A percentile compares a stretch with the other conserved stretches of the same genome.
phyloP scores from a whole-genome alignment of 2,113 vertebrate species.

The Tupaia chinensis region DNA sequence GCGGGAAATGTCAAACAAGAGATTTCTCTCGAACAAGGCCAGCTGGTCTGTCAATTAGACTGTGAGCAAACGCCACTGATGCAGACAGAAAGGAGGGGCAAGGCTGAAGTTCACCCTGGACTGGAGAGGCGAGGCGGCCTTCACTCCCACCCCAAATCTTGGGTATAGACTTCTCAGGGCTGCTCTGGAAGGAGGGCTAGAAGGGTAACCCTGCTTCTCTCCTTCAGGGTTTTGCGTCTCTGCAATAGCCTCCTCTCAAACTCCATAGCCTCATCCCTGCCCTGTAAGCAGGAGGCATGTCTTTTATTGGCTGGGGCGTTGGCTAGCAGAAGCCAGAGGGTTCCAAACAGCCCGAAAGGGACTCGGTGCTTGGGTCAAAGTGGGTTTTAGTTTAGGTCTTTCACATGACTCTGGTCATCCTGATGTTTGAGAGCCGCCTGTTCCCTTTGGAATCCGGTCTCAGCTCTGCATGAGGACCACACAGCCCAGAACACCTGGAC shows the following conservation, averaged over 20 bases:
- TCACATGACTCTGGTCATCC: not conserved
- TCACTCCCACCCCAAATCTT: not conserved
- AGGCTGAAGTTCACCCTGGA: rapidly evolving
- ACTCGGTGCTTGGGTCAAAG: not conserved
- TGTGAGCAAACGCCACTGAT: rapidly evolving
- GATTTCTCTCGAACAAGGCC: not conserved
- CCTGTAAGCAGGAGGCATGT: rapidly evolving
- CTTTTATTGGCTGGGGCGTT: not conserved
- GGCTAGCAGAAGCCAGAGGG: not conserved
- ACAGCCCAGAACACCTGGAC: rapidly evolving
- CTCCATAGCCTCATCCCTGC: too few relatives aligned
- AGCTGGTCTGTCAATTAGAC: rapidly evolving
- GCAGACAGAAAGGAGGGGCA: rapidly evolving
- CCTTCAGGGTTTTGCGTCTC: not conserved
- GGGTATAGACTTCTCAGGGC: rapidly evolving
- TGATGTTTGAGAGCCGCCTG: rapidly evolving
- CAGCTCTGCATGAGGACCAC: rapidly evolving
- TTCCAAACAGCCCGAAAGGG: not conserved
- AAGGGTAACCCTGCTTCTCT: rapidly evolving
- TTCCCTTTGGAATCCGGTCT: not conserved
- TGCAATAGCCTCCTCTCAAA: rapidly evolving
- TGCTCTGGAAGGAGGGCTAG: not conserved
- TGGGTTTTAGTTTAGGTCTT: too few relatives aligned
- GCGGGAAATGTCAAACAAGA: not conserved
- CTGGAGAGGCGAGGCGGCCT: rapidly evolving